Evolutionary conservation across 2,113 vertebrate species (phyloP), one percentile per base, ranked within the genome.

Genomic region (Excalfactoria chinensis): DNA sequence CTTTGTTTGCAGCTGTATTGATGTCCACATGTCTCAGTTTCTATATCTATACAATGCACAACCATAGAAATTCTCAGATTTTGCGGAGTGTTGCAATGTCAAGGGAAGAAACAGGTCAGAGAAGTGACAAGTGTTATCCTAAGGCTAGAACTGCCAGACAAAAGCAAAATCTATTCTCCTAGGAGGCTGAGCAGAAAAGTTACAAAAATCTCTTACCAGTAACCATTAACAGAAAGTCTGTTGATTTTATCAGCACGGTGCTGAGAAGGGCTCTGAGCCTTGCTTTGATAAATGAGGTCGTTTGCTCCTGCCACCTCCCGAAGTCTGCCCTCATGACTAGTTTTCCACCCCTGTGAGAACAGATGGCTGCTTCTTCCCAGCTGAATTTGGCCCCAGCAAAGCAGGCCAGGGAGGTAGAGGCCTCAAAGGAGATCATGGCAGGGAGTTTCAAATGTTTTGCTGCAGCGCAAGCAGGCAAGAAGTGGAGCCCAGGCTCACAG

Each of bases 161-260:
- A 83, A 82, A 85, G 60, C 51, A 72, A 92, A 87, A 82, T 13
- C 28, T 17, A 9, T 8, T 77, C 56, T 85, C 20, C n/a, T 67
- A 32, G 41, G 32, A 78, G 90, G 34, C 63, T 71, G 35, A 85
- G 51, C 49, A 76, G 86, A 63, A 41, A 46, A 89, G 88, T 80
- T 28, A 63, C 18, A 43, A 77, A 84, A 77, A 91, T 69, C 73
- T 75, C 76, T 87, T 95, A 86, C 91, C 95, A 28, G 77, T 17
- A 66, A 32, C 43, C 37, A 79, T 70, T 48, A 81, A 73, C 80
- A 86, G 80, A 86, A 82, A 77, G 76, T 69, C 88, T 92, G 92
- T 90, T 96, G 59, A 74, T 16, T 66, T 95, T 95, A 95, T 94
- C 95, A 82, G 71, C 0, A 0, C 15, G n/a, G 43, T 60, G 37